phyloP scores from a whole-genome alignment of 2,888 invertebrate genomes.

The Pharmacophagus antenor region DNA sequence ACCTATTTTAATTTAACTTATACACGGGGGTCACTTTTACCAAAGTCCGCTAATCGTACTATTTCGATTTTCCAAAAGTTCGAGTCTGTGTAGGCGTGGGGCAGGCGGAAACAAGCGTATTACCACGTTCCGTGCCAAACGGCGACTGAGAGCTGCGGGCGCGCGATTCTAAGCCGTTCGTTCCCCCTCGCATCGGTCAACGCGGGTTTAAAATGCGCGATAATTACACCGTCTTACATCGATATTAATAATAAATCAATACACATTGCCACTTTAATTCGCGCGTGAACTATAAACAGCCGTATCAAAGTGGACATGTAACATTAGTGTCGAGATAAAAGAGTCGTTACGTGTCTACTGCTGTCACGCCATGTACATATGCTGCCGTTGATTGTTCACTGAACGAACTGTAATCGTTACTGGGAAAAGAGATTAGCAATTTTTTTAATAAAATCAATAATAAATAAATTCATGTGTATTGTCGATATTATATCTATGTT shows the following conservation, averaged over 20 bases:
- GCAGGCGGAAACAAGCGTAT: constrained; percentile 40
- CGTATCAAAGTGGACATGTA: constrained; percentile 4
- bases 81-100: constrained; percentile 37
- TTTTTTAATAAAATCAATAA: constrained; percentile 25
- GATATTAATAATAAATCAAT: not conserved
- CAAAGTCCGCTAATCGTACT: constrained; percentile 38
- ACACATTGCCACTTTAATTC: constrained; percentile 17
- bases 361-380: constrained; percentile 4
- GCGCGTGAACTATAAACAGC: not conserved
- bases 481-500: constrained; percentile 10
- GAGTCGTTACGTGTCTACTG: not conserved
- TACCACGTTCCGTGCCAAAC: constrained; percentile 58
- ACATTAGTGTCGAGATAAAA: not conserved
- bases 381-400: constrained; percentile 28
- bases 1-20: constrained; percentile 40
- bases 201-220: constrained; percentile 39
- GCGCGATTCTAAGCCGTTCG: constrained; percentile 45
- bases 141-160: constrained; percentile 57
- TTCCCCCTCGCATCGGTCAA: constrained; percentile 66
- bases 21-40: constrained; percentile 59
- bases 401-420: constrained; percentile 35
- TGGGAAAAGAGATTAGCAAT: constrained; percentile 34
- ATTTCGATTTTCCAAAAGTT: constrained; percentile 20
- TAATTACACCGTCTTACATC: constrained; percentile 3
- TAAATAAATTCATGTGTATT: constrained; percentile 9